Conservation (phyloP, 2,888 invertebrate genomes). For the Diarsia mendica region DNA sequence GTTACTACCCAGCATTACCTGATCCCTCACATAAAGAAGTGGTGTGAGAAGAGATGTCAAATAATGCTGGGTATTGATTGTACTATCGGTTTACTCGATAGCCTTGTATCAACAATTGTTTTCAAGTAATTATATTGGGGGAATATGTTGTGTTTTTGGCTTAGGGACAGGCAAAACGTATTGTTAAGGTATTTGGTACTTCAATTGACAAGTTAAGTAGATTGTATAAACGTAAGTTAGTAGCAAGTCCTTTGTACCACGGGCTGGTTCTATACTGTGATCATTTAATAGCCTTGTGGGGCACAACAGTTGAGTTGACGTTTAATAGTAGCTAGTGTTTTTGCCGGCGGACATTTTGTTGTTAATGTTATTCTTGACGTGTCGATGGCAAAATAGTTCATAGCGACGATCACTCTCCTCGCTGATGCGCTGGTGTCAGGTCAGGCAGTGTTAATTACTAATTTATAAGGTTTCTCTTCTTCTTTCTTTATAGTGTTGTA, state of each 20-base stretch:
- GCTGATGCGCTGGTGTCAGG: no score
- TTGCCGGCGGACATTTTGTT: background rate
- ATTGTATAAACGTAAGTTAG: background rate
- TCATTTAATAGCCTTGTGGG: background rate
- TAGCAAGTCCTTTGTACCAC: background rate
- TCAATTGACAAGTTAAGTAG: background rate
- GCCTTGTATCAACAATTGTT: conserved; percentile 13
- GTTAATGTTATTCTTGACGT: no score
- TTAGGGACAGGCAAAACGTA: background rate
- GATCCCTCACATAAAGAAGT: no score
- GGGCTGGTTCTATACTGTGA: background rate
- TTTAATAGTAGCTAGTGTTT: background rate
- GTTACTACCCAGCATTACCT: no score
- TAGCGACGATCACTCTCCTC: no score
- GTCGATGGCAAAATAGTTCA: no score
- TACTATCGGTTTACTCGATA: conserved; percentile 10
- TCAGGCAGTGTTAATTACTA: no score
- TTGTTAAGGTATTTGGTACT: background rate
- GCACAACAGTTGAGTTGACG: background rate
- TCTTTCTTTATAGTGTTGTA: no score
- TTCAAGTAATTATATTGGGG: background rate
- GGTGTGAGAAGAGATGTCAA: no score
- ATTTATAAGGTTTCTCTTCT: no score
- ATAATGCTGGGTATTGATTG: no score
- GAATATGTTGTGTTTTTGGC: background rate